Evolutionary conservation across 2,797 vertebrate species (phyloP).

Genomic region (Neosalanx taihuensis): DNA sequence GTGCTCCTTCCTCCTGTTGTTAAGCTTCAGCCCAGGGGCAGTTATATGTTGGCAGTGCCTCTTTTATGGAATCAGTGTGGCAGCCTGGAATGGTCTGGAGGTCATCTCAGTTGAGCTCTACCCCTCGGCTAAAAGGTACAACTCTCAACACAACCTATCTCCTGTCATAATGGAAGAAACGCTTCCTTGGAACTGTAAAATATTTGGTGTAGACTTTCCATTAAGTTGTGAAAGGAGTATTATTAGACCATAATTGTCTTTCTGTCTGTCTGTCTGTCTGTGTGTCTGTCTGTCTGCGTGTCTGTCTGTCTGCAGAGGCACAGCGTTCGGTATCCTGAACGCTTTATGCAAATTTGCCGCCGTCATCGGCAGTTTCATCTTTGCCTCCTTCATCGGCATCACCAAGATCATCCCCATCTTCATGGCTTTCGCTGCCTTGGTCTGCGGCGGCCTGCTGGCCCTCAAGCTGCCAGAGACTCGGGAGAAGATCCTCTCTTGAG

Average conservation of each 20-base stretch:
- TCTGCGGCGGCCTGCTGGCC: slow-evolving; percentile 90
- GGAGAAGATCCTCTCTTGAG: slow-evolving; percentile 91
- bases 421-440: slow-evolving; percentile 87
- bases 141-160: neutral
- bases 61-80: slow-evolving; percentile 88
- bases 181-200: neutral
- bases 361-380: slow-evolving; percentile 92
- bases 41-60: slow-evolving; percentile 97
- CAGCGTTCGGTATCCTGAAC: slow-evolving; percentile 93
- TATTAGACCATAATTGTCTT: neutral
- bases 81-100: slow-evolving; percentile 93
- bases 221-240: too few species aligned
- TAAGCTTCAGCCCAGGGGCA: slow-evolving; percentile 90
- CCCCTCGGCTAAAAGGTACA: slow-evolving; percentile 89
- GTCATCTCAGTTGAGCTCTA: slow-evolving; percentile 96
- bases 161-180: too few species aligned
- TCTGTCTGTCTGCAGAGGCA: slow-evolving; percentile 74
- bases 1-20: slow-evolving; percentile 93
- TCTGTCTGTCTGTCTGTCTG: neutral
- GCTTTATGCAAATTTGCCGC: slow-evolving; percentile 90
- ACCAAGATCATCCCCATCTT: slow-evolving; percentile 95
- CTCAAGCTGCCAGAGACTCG: slow-evolving; percentile 93
- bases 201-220: neutral
- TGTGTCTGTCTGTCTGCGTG: neutral
- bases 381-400: slow-evolving; percentile 91